Evolutionary conservation across 2,888 invertebrate genomes (phyloP), one percentile per base, ranked within the genome.

Genomic region (Drosophila flavopinicola): DNA sequence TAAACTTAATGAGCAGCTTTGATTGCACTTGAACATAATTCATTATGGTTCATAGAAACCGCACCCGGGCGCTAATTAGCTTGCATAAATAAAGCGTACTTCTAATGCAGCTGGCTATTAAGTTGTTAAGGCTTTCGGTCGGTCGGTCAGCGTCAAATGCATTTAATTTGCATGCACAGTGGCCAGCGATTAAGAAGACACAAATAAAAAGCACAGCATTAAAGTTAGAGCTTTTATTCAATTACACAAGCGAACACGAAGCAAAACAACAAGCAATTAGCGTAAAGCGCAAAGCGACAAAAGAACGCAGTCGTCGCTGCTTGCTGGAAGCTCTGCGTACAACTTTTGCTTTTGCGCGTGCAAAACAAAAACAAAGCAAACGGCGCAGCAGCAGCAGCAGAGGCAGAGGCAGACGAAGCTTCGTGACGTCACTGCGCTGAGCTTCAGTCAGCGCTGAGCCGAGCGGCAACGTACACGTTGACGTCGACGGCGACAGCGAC

Each of bases 351-450:
- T 68, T 68, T 35, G 47, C 45, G 33, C 45, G 33, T 11, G 27
- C 61, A 51, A 57, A 49, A 69, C 35, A 69, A 61, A 78, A 60
- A 58, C 24, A 37, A 48, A 54, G 27, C 33, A 56, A 57, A 51
- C n/a, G 44, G 10, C 25, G 32, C 47, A 53, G 44, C 39, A 23
- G 20, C 37, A 37, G 37, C 41, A 30, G 52, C 52, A 37, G 53
- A 47, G 52, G 35, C 58, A 53, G 27, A 10, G 13, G 35, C 63
- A 49, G 58, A 59, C 61, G 51, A 60, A 53, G 75, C 75, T 70
- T 35, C 23, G 58, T 82, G 86, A 82, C 88, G 82, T 82, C 82
- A 82, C 59, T 61, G 17, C 58, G 73, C 56, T 58, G 23, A 66
- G 85, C 66, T 67, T 51, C 39, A 32, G 27, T 30, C 47, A 47